A percentile compares a stretch with the other conserved stretches of the same genome.
Evolutionary conservation across 2,113 vertebrate genomes (phyloP).

Genomic region (Semnornis frantzii): DNA sequence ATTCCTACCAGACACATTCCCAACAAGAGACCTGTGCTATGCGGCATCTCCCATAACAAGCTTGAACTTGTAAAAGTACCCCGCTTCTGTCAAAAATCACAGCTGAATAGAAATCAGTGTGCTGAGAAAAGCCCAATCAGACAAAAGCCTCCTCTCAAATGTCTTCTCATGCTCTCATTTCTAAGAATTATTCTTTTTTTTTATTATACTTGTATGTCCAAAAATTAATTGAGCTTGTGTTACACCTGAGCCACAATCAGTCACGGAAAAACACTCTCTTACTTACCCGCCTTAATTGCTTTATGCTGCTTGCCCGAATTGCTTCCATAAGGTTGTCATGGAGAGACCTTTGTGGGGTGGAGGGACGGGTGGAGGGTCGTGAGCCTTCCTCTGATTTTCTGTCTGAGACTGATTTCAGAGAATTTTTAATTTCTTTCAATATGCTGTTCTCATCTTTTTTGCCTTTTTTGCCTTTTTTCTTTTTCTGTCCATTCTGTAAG

Average conservation of each 20-base stretch:
- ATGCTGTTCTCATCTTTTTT: conserved; percentile 85
- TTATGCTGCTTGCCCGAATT: conserved; percentile 86
- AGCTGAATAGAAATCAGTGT: background rate
- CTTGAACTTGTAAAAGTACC: background rate
- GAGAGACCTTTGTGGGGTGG: conserved; percentile 89
- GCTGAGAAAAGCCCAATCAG: background rate
- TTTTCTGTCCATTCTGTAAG: conserved; percentile 77
- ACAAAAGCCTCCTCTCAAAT: background rate
- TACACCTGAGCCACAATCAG: background rate
- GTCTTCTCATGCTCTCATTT: background rate
- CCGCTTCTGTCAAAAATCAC: background rate
- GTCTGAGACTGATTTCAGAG: conserved; percentile 86
- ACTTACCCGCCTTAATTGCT: conserved; percentile 84
- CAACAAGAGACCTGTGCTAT: background rate
- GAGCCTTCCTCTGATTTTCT: conserved; percentile 84
- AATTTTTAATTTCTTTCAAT: conserved; percentile 92
- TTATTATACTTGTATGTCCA: background rate
- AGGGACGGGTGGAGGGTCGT: conserved; percentile 80
- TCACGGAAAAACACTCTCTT: background rate
- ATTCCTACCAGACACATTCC: background rate
- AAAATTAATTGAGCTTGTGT: background rate
- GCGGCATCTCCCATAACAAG: background rate
- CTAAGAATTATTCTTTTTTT: background rate
- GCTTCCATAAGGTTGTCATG: conserved; percentile 94
- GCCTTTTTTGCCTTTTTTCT: conserved; percentile 84